These are phyloP conservation scores for Malacosoma neustria DNA, from an alignment of 2,888 invertebrate species.

Conservation along the genomic window DNA sequence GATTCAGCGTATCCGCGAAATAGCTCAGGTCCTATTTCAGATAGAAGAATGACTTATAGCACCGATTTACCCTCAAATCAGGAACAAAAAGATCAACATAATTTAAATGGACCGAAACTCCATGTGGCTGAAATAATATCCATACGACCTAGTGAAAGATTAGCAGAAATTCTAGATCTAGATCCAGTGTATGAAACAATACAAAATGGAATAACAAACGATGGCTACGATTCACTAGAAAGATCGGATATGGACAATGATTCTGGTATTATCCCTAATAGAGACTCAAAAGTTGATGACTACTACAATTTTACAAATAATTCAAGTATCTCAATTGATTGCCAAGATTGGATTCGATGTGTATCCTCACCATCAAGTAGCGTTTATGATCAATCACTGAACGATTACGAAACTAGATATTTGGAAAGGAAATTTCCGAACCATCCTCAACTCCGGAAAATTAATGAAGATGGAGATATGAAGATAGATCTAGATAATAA, in stretches of 20 bases:
- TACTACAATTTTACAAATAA: constrained; percentile 51
- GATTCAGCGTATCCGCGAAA: constrained; percentile 35
- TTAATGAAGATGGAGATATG: constrained; percentile 17
- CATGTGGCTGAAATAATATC: constrained; percentile 66
- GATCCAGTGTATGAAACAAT: constrained; percentile 64
- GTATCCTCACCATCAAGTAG: constrained; percentile 43
- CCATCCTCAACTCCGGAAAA: constrained; percentile 23
- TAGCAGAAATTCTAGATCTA: constrained; percentile 61
- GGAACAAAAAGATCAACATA: constrained; percentile 34
- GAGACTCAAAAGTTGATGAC: constrained; percentile 32
- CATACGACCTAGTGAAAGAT: constrained; percentile 53
- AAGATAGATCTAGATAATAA: constrained; percentile 15
- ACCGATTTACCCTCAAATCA: constrained; percentile 38
- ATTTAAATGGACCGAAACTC: constrained; percentile 37
- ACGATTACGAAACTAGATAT: constrained; percentile 33
- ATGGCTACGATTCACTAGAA: constrained; percentile 44
- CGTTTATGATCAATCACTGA: constrained; percentile 44
- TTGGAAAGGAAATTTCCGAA: constrained; percentile 30
- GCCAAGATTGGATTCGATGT: constrained; percentile 52
- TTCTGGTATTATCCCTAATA: constrained; percentile 34
- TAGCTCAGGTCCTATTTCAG: constrained; percentile 33
- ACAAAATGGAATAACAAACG: constrained; percentile 36
- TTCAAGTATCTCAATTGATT: constrained; percentile 50
- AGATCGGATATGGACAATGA: constrained; percentile 34
- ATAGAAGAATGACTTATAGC: constrained; percentile 50